Conservation (phyloP, 2,113 vertebrate species). For the Heterotilapia buettikoferi region DNA sequence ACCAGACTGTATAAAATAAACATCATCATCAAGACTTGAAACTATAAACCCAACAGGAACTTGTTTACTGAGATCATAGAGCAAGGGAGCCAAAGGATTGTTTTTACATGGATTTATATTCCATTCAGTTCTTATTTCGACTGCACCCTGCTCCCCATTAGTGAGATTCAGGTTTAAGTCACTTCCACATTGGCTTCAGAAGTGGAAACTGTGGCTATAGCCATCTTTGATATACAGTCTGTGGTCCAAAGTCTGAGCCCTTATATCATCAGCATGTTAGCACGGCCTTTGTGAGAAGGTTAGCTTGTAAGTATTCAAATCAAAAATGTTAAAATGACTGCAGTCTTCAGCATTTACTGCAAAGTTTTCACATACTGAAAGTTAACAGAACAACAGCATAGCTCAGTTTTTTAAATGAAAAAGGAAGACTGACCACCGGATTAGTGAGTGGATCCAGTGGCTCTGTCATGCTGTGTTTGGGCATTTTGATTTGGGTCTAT, state of each 20-base stretch:
- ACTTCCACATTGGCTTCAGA: background rate
- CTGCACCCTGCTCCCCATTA: background rate
- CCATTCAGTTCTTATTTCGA: background rate
- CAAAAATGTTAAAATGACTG: background rate
- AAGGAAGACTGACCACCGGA: background rate
- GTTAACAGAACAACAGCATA: background rate
- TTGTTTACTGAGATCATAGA: background rate
- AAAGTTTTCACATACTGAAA: background rate
- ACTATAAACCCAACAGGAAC: background rate
- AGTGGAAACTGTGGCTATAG: background rate
- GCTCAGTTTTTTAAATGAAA: background rate
- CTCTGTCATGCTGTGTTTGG: background rate
- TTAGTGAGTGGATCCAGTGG: background rate
- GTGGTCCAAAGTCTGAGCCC: background rate
- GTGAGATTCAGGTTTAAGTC: background rate
- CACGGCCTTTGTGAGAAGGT: accelerated
- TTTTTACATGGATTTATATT: background rate
- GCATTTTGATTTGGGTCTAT: background rate
- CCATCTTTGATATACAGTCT: background rate
- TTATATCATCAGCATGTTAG: background rate
- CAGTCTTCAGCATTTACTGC: background rate
- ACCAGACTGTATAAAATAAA: background rate
- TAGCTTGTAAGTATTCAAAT: background rate
- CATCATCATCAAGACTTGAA: background rate
- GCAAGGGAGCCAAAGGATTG: background rate